Evolutionary conservation across 2,797 vertebrate genomes (phyloP), one percentile per base, ranked within the genome.

Genomic region (Helostoma temminkii): DNA sequence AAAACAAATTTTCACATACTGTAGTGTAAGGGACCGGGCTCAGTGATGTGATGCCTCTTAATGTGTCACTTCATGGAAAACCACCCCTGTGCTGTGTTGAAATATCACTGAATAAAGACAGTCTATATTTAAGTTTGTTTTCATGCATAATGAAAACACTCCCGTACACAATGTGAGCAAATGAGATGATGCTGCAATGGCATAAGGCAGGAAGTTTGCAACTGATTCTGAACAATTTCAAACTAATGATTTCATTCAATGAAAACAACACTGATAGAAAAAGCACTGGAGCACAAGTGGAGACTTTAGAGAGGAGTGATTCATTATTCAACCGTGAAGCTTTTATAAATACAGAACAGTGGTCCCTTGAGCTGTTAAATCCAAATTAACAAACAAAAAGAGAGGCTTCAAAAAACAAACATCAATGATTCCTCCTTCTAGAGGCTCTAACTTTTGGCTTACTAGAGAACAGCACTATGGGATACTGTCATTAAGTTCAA

Each of bases 221-320:
- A 6, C 25, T 32, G 52, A 75, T 71, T 67, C 4, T 30, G 63
- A 71, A 71, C 34, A 32, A 26, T 26, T 39, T 22, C 54, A 56
- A 16, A 26, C 3, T 19, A 21, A 55, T 28, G 36, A 48, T 56
- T 61, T n/a, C 49, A 32, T 54, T 66, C 26, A 61, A 8, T 36
- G 42, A 55, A 53, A 62, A 67, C 57, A 74, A 42, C 26, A 19
- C 24, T 37, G 28, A 36, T 24, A 19, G 37, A 26, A 45, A 22
- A 32, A 42, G 32, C 49, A 34, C 43, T 43, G 25, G 47, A 26
- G 46, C 56, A 18, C 42, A 37, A n/a, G n/a, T 36, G 26, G 55
- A 37, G 21, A 22, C 25, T 47, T 59, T 37, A 10, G 30, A 50
- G 26, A 32, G 12, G 19, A 56, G 16, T 1, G 18, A 37, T 52